Conservation (phyloP, 2,113 vertebrate species). For the Cairina moschata region DNA sequence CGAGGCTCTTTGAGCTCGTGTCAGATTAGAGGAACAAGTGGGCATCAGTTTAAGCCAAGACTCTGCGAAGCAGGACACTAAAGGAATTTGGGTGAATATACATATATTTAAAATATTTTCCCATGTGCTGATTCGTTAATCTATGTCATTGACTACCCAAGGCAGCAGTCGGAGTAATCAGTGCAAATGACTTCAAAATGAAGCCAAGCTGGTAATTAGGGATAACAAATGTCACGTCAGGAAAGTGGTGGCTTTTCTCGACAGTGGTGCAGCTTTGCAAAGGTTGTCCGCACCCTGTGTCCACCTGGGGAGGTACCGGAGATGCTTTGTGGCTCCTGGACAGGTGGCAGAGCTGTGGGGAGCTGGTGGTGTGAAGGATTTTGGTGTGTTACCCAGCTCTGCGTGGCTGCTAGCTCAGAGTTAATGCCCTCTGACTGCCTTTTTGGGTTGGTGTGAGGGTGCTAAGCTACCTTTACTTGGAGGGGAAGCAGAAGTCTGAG, state of each 20-base stretch:
- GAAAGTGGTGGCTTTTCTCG: background rate
- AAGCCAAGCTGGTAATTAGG: constrained; percentile 25
- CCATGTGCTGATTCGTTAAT: constrained; percentile 59
- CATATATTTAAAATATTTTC: constrained; percentile 43
- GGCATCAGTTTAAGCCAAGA: constrained; percentile 53
- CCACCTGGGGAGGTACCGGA: background rate
- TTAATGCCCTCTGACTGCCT: accelerated
- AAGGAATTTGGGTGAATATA: constrained; percentile 47
- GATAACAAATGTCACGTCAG: constrained; percentile 16
- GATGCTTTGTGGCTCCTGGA: background rate
- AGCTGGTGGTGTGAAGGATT: background rate
- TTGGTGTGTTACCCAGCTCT: accelerated
- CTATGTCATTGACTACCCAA: constrained; percentile 61
- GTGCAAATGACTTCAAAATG: constrained; percentile 60
- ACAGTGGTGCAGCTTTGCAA: accelerated
- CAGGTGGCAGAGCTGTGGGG: background rate
- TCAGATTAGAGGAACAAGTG: constrained; percentile 60
- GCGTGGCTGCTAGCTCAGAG: background rate
- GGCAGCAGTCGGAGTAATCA: constrained; percentile 40
- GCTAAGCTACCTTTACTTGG: background rate
- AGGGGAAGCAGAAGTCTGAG: background rate
- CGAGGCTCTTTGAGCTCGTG: constrained; percentile 26
- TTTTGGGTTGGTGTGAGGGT: background rate
- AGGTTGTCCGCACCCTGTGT: background rate
- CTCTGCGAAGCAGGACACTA: constrained; percentile 34